These are phyloP conservation scores for Philereme transversata DNA, from an alignment of 2,888 invertebrate genomes.

Conservation along the genomic window DNA sequence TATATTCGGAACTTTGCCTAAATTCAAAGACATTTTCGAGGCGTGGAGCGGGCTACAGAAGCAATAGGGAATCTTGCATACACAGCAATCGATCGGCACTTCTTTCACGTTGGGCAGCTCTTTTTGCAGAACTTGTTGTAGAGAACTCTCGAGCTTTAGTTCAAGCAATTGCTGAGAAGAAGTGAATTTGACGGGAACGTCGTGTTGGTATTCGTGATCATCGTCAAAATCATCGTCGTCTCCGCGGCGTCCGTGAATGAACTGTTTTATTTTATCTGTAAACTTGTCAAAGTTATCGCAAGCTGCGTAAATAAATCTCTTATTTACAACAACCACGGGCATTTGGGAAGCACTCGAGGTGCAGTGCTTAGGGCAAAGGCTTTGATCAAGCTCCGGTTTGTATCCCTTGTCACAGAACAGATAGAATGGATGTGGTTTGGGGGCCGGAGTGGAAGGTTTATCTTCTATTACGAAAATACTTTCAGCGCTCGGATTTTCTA, in stretches of 20 bases:
- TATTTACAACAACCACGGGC: constrained; percentile 70
- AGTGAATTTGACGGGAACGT: constrained; percentile 59
- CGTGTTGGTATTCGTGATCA: constrained; percentile 54
- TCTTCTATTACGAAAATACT: constrained; percentile 61
- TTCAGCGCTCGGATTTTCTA: constrained; percentile 57
- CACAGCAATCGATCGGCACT: constrained; percentile 52
- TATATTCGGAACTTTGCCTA: constrained; percentile 15
- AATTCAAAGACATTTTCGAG: constrained; percentile 29
- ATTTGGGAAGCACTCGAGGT: constrained; percentile 63
- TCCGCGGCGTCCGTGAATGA: constrained; percentile 54
- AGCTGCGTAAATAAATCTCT: constrained; percentile 66
- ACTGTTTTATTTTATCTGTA: constrained; percentile 60
- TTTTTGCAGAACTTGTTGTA: constrained; percentile 66
- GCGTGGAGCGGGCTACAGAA: constrained; percentile 51
- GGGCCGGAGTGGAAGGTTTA: constrained; percentile 51
- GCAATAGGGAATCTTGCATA: constrained; percentile 60
- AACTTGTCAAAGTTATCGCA: constrained; percentile 69
- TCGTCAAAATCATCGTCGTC: constrained; percentile 58
- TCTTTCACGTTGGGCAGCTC: constrained; percentile 58
- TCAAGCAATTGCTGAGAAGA: constrained; percentile 53
- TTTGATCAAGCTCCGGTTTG: constrained; percentile 55
- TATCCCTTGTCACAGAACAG: constrained; percentile 65
- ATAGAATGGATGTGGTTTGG: constrained; percentile 65
- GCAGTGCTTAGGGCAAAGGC: constrained; percentile 63
- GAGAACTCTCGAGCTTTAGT: constrained; percentile 64